phyloP scores from a whole-genome alignment of 1,140 invertebrate species.

The Lordiphosa collinella region DNA sequence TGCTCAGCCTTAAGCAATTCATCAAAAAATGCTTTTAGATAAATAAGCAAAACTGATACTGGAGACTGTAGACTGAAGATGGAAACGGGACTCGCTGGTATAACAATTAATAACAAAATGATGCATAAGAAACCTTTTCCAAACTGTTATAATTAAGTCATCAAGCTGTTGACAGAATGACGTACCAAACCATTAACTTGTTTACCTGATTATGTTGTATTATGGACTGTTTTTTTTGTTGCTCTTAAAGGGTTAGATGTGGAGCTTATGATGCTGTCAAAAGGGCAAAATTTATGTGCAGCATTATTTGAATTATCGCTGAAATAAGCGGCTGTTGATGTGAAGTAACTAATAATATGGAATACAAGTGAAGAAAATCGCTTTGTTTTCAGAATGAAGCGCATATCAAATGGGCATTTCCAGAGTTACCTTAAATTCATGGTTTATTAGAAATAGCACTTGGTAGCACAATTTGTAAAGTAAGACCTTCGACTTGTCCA shows the following conservation, averaged over 20 bases:
- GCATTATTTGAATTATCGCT: no score
- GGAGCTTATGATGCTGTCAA: slow-evolving; percentile 47
- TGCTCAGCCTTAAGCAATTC: slow-evolving; percentile 36
- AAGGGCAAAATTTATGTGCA: neutral
- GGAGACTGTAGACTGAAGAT: neutral
- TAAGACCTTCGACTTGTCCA: no score
- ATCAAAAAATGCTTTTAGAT: slow-evolving; percentile 48
- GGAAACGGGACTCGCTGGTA: slow-evolving; percentile 3
- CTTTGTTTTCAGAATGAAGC: neutral
- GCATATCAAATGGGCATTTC: no score
- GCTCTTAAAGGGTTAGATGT: no score
- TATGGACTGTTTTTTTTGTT: no score
- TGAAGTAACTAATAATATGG: no score
- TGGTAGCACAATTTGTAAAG: no score
- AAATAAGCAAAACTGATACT: slow-evolving; percentile 15
- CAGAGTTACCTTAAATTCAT: no score
- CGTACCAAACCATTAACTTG: slow-evolving; percentile 24
- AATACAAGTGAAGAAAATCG: no score
- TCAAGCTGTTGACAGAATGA: slow-evolving; percentile 51
- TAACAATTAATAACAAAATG: slow-evolving; percentile 44
- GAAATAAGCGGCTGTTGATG: no score
- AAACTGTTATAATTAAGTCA: slow-evolving; percentile 60
- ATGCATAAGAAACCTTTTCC: slow-evolving; percentile 14
- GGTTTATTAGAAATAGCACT: no score
- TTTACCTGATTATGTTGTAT: slow-evolving; percentile 10